phyloP scores from a whole-genome alignment of 2,113 vertebrate genomes.

The Pelobates fuscus region DNA sequence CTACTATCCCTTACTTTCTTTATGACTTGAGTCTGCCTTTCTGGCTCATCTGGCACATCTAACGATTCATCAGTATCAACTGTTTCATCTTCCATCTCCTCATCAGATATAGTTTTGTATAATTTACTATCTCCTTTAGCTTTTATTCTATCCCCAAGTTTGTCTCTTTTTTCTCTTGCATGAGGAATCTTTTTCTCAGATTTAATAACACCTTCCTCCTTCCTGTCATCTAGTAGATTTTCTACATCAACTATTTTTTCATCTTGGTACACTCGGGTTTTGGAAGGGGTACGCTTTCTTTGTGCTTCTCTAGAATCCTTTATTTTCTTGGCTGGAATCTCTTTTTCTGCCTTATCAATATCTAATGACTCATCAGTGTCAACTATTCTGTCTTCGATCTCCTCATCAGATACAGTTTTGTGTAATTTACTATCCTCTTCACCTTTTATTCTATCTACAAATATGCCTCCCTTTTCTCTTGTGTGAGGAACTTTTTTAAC shows the following conservation, averaged over 20 bases:
- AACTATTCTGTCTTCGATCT: slow-evolving; percentile 41
- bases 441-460: slow-evolving; percentile 1
- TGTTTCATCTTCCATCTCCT: slow-evolving; percentile 42
- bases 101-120: slow-evolving; percentile 19
- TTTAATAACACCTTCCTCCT: slow-evolving; percentile 11
- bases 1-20: slow-evolving; percentile 26
- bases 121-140: not conserved
- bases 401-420: slow-evolving; percentile 29
- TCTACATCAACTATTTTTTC: not conserved
- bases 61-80: slow-evolving; percentile 14
- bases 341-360: slow-evolving; percentile 18
- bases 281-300: not conserved
- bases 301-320: slow-evolving; percentile 20
- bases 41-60: slow-evolving; percentile 29
- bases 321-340: slow-evolving; percentile 26
- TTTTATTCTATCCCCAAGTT: not conserved
- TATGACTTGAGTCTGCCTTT: slow-evolving; percentile 5
- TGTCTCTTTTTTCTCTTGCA: not conserved
- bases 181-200: slow-evolving; percentile 51
- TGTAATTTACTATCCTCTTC: not conserved
- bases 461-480: not conserved
- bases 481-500: slow-evolving; percentile 39
- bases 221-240: too few relatives aligned
- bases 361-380: slow-evolving; percentile 17
- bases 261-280: not conserved